Conservation (phyloP, 2,888 invertebrate species). For the Drosophila paramelanica region DNA sequence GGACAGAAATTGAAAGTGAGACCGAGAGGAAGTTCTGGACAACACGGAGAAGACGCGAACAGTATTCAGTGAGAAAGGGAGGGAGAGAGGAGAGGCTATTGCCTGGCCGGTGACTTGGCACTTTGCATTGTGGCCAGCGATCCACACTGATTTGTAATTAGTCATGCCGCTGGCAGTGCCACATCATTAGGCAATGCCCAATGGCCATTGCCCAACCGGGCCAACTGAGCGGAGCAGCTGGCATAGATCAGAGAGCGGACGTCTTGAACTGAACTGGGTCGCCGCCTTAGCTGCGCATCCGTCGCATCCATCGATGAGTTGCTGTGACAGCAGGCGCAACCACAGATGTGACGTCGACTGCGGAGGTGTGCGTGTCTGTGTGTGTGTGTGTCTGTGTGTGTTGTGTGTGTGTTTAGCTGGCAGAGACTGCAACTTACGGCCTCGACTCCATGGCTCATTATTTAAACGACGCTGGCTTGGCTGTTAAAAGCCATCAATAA, state of each 20-base stretch:
- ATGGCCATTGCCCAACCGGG: constrained; percentile 46
- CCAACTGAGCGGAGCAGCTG: constrained; percentile 49
- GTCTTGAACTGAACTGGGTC: constrained; percentile 46
- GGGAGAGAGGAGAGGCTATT: constrained; percentile 5
- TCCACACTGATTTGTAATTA: constrained; percentile 60
- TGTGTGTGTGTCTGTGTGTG: constrained; percentile 34
- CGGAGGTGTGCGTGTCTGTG: constrained; percentile 64
- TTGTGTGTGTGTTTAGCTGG: constrained; percentile 24
- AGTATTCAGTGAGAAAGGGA: not conserved
- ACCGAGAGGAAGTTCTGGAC: constrained; percentile 15
- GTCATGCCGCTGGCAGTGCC: constrained; percentile 70
- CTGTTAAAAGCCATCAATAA: constrained; percentile 81
- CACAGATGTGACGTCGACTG: constrained; percentile 38
- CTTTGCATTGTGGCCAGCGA: constrained; percentile 52
- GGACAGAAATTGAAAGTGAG: constrained; percentile 70
- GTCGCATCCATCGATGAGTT: constrained; percentile 57
- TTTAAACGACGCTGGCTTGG: constrained; percentile 78
- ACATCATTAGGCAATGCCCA: constrained; percentile 69
- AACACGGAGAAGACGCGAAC: not conserved
- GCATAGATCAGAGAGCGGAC: constrained; percentile 35
- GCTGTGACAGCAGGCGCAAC: constrained; percentile 58
- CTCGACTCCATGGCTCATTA: constrained; percentile 74
- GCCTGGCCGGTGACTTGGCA: constrained; percentile 57
- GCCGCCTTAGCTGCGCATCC: constrained; percentile 12
- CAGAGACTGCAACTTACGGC: constrained; percentile 46